Percentiles rank a stretch among this genome's conserved stretches.
Conservation (phyloP, 2,888 invertebrate species). For the Creontiades dilutus region DNA sequence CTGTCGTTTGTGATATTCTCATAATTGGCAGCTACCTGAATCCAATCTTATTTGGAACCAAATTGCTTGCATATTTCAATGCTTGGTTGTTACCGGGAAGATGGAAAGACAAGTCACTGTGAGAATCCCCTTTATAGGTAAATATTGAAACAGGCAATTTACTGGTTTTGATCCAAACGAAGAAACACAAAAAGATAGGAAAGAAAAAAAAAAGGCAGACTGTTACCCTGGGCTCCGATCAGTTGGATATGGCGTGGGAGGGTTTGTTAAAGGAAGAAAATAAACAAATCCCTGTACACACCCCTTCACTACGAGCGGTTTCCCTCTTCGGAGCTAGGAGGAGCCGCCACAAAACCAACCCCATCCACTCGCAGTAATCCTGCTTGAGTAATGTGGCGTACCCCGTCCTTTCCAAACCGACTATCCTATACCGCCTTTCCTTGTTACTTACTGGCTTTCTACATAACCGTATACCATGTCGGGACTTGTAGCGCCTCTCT, state of each 20-base stretch:
- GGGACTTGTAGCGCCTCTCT: constrained; percentile 52
- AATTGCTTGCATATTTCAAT: background rate
- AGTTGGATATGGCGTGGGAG: constrained; percentile 22
- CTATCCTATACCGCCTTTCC: constrained; percentile 30
- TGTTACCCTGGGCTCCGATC: constrained; percentile 4
- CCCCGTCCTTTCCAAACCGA: background rate
- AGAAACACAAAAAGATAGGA: background rate
- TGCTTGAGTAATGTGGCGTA: constrained; percentile 55
- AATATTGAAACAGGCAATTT: constrained; percentile 22
- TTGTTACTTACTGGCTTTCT: constrained; percentile 63
- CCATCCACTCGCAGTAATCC: constrained; percentile 53
- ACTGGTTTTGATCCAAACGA: constrained; percentile 45
- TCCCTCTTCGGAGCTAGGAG: constrained; percentile 29
- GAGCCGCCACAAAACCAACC: constrained; percentile 52
- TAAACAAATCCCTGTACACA: constrained; percentile 53
- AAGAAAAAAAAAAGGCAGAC: background rate
- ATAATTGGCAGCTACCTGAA: background rate
- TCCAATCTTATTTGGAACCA: background rate
- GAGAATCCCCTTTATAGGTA: background rate
- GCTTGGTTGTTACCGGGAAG: background rate
- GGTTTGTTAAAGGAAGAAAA: constrained; percentile 55
- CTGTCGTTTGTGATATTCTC: no score
- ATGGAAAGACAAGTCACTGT: background rate
- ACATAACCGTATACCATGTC: constrained; percentile 62
- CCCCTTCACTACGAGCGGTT: constrained; percentile 48